These are phyloP conservation scores for Crypturellus tataupa DNA, from an alignment of 2,797 vertebrate species.

Conservation along the genomic window DNA sequence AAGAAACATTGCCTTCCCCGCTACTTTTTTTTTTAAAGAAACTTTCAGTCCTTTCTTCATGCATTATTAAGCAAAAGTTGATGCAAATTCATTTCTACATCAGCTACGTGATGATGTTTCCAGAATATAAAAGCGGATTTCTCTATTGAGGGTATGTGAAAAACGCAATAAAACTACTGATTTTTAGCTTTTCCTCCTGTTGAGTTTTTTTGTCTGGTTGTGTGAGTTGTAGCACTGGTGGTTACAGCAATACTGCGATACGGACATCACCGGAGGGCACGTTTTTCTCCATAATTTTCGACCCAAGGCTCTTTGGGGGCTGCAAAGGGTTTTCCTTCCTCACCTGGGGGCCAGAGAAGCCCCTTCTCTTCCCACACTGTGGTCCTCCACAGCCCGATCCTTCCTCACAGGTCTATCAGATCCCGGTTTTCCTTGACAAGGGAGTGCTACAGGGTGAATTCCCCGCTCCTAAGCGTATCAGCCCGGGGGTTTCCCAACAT, in stretches of 20 bases:
- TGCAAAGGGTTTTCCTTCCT: too few relatives aligned
- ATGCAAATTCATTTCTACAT: neutral
- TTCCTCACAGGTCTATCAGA: neutral
- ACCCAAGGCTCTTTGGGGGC: neutral
- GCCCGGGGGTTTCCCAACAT: neutral
- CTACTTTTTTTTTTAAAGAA: neutral
- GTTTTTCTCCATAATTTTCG: neutral
- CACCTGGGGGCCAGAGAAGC: too few relatives aligned
- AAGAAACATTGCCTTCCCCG: neutral
- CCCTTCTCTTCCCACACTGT: neutral
- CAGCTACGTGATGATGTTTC: neutral
- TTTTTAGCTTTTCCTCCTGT: neutral
- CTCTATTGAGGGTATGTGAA: neutral
- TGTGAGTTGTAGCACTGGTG: neutral
- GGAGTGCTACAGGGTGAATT: rapidly evolving
- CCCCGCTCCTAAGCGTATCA: rapidly evolving
- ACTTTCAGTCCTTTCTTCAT: neutral
- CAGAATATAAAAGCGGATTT: rapidly evolving
- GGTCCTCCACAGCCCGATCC: neutral
- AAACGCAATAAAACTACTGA: neutral
- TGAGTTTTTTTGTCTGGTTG: neutral
- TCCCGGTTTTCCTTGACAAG: rapidly evolving
- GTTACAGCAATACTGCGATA: neutral
- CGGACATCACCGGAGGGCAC: neutral
- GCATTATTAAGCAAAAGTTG: neutral